Conservation (phyloP, 2,113 vertebrate species). For the Rhinichthys klamathensis region DNA sequence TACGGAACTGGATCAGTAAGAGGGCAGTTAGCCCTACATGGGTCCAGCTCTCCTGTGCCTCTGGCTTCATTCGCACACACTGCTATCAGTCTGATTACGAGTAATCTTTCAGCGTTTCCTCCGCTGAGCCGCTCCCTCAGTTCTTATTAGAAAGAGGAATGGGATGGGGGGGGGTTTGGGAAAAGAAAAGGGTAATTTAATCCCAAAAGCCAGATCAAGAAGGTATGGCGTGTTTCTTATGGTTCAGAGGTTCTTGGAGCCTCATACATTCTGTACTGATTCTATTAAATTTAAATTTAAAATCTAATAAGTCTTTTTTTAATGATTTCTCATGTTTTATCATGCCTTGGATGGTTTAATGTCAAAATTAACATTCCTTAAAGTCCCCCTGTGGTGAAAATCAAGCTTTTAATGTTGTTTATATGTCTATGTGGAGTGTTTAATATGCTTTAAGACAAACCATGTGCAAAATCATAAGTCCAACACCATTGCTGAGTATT, state of each 20-base stretch:
- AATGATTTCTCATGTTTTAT: neutral
- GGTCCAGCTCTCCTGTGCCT: conserved; percentile 69
- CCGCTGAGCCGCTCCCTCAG: conserved; percentile 72
- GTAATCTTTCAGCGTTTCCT: conserved; percentile 78
- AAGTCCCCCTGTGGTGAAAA: too few relatives aligned
- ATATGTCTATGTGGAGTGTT: too few relatives aligned
- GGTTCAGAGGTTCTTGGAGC: neutral
- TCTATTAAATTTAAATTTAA: neutral
- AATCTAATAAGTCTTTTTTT: too few relatives aligned
- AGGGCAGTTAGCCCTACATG: conserved; percentile 81
- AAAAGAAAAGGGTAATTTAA: conserved; percentile 14
- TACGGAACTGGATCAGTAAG: conserved; percentile 63
- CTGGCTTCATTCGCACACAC: conserved; percentile 28
- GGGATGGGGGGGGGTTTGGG: neutral
- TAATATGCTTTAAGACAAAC: too few relatives aligned
- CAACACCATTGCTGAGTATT: too few relatives aligned
- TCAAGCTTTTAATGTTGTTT: too few relatives aligned
- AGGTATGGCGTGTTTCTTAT: neutral
- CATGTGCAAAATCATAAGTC: too few relatives aligned
- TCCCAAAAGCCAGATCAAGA: conserved; percentile 33
- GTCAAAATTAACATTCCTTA: neutral
- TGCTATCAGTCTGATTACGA: conserved; percentile 79
- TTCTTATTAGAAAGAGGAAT: conserved; percentile 68
- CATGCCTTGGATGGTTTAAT: neutral
- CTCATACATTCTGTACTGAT: neutral